phyloP scores from a whole-genome alignment of 1,140 invertebrate genomes.

The Dendrolimus kikuchii region DNA sequence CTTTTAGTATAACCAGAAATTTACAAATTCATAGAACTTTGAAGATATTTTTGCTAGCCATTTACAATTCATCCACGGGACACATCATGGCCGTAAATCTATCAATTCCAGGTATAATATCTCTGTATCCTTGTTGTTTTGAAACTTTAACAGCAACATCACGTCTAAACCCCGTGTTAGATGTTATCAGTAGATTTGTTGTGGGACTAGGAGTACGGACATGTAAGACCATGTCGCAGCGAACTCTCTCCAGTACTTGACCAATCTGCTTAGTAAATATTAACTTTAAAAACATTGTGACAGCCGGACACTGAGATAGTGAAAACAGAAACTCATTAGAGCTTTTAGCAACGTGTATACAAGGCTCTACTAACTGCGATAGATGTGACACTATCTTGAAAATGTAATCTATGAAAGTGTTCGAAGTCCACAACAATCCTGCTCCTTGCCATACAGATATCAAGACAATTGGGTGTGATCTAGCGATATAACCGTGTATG shows the following conservation, averaged over 20 bases:
- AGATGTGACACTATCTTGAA: conserved; percentile 20
- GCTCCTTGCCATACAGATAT: conserved; percentile 11
- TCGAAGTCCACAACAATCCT: conserved; percentile 7
- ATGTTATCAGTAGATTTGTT: conserved; percentile 16
- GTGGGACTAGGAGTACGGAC: conserved; percentile 12
- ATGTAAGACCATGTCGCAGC: conserved; percentile 19
- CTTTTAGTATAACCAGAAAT: no score
- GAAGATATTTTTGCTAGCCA: no score
- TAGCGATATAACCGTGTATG: conserved; percentile 12
- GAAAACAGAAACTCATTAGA: conserved; percentile 40
- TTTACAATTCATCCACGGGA: no score
- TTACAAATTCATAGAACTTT: no score
- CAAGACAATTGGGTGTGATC: conserved; percentile 17
- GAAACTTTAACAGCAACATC: conserved; percentile 38
- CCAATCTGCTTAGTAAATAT: conserved; percentile 35
- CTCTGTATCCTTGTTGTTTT: conserved; percentile 37
- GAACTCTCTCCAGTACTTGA: conserved; percentile 33
- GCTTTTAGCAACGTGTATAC: conserved; percentile 30
- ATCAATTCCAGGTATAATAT: no score
- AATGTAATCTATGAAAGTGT: conserved; percentile 21
- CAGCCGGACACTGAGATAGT: conserved; percentile 22
- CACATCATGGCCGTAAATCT: no score
- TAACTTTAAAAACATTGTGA: conserved; percentile 20
- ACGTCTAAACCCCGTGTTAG: conserved; percentile 20
- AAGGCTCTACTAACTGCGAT: conserved; percentile 15